Evolutionary conservation across 37 sponge, comb jelly and placozoan genomes (phyloP).

Genomic region (Spongia lamella): DNA sequence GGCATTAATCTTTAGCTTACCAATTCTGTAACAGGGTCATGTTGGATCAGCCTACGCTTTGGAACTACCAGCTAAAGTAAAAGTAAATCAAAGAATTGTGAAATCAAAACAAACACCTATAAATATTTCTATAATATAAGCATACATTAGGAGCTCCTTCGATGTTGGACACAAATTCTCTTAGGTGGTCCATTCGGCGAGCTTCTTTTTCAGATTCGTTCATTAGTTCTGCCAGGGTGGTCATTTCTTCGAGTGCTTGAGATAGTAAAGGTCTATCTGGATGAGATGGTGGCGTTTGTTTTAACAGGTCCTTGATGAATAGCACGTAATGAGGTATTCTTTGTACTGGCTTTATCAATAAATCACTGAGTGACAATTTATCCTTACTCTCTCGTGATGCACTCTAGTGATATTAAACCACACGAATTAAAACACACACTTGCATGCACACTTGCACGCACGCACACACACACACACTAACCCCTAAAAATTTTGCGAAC

Average conservation of each 20-base stretch:
- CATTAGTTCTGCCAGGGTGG: constrained; percentile 69
- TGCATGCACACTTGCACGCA: constrained; percentile 41
- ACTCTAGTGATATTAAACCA: constrained; percentile 29
- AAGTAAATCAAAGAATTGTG: neutral
- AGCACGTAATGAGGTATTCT: constrained; percentile 88
- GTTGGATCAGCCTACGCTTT: constrained; percentile 41
- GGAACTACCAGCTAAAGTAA: constrained; percentile 43
- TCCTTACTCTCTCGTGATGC: constrained; percentile 57
- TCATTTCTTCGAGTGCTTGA: constrained; percentile 70
- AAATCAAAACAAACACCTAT: neutral
- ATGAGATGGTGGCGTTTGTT: constrained; percentile 69
- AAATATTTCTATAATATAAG: neutral
- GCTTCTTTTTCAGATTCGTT: constrained; percentile 74
- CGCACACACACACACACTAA: constrained; percentile 12
- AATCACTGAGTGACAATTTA: constrained; percentile 64
- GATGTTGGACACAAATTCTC: constrained; percentile 64
- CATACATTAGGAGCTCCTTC: constrained; percentile 71
- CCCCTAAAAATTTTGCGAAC: constrained; percentile 79
- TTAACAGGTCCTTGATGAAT: constrained; percentile 86
- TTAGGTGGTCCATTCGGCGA: constrained; percentile 40
- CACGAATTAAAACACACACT: too few species aligned
- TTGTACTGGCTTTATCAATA: constrained; percentile 88
- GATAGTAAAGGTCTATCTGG: constrained; percentile 74
- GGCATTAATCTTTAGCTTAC: constrained; percentile 35
- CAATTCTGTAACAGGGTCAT: constrained; percentile 68